Evolutionary conservation across 2,113 vertebrate genomes (phyloP).

Genomic region (Callocephalon fimbriatum): DNA sequence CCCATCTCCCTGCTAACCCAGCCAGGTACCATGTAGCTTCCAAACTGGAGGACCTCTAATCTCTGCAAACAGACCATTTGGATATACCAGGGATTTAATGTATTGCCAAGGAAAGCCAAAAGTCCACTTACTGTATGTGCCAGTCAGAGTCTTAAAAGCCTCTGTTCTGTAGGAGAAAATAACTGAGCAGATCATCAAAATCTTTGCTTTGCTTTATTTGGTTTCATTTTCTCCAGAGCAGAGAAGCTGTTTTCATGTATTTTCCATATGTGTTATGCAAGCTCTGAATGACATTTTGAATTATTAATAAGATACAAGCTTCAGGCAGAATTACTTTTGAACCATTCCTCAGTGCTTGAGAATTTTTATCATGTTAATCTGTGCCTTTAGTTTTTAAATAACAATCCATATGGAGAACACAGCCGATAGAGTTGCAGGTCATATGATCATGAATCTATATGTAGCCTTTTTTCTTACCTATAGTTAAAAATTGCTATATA

Average conservation of each 20-base stretch:
- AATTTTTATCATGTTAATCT: conserved; percentile 20
- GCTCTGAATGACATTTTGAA: conserved; percentile 74
- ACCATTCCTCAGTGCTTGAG: neutral
- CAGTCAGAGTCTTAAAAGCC: neutral
- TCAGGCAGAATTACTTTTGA: conserved; percentile 65
- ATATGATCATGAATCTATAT: neutral
- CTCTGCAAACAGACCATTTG: neutral
- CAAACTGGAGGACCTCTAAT: neutral
- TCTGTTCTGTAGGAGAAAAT: neutral
- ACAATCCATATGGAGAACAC: neutral
- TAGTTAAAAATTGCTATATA: neutral
- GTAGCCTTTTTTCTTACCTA: neutral
- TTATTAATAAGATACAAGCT: conserved; percentile 74
- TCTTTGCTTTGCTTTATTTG: neutral
- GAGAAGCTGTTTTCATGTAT: neutral
- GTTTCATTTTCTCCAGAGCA: neutral
- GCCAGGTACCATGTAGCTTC: neutral
- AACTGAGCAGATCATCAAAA: neutral
- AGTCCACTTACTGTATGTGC: neutral
- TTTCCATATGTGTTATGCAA: conserved; percentile 42
- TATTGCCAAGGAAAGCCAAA: neutral
- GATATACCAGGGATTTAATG: neutral
- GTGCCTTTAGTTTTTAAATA: conserved; percentile 19
- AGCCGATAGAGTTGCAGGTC: neutral
- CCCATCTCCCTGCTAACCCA: neutral